Percentiles rank a stretch among this genome's conserved stretches.
Conservation (phyloP, 2,888 invertebrate genomes). For the Agonopterix subpropinquella region DNA sequence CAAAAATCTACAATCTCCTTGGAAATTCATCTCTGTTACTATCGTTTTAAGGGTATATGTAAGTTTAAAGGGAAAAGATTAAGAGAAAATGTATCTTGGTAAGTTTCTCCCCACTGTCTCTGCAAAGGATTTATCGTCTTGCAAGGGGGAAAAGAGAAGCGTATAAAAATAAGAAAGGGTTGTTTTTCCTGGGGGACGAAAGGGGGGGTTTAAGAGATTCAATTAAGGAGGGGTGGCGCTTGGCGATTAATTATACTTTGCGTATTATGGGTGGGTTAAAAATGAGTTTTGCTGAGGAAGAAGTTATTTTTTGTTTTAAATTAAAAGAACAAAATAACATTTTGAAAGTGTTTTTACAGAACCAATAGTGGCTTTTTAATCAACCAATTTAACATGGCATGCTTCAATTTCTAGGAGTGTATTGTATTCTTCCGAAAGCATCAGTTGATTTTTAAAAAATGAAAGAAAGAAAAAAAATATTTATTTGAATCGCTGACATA, state of each 20-base stretch:
- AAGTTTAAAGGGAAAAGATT: constrained; percentile 6
- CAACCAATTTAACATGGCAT: no score
- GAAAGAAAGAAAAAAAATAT: no score
- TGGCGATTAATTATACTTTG: constrained; percentile 67
- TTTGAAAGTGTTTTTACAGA: no score
- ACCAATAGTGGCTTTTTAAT: no score
- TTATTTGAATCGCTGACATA: no score
- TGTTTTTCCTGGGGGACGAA: constrained; percentile 67
- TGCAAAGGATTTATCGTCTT: constrained; percentile 73
- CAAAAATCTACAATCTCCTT: neutral
- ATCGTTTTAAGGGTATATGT: constrained; percentile 4
- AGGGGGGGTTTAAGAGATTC: constrained; percentile 49
- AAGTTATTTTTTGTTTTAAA: no score
- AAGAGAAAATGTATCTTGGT: constrained; percentile 26
- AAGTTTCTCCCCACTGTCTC: constrained; percentile 69
- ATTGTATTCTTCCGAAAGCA: no score
- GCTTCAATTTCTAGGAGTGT: no score
- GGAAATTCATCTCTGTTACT: constrained; percentile 10
- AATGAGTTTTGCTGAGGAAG: constrained; percentile 5
- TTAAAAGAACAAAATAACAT: no score
- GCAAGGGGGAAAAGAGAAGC: constrained; percentile 51
- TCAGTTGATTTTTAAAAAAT: no score
- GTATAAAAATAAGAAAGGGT: constrained; percentile 73
- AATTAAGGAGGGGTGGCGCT: constrained; percentile 60
- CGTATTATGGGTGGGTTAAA: constrained; percentile 26